Conservation (phyloP, 2,113 vertebrate genomes). For the Todiramphus saurophagus region DNA sequence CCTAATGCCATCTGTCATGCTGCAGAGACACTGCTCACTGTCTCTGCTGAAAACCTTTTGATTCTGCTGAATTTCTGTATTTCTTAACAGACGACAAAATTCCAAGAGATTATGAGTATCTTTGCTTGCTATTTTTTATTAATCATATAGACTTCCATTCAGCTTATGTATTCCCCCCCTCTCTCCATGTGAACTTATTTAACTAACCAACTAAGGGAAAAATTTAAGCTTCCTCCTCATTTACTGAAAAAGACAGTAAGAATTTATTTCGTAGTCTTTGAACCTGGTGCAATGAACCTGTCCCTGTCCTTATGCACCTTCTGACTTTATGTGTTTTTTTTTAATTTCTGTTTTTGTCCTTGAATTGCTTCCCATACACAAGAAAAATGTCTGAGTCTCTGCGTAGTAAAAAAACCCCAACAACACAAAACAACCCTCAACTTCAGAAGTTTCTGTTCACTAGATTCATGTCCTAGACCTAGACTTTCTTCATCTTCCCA, state of each 20-base stretch:
- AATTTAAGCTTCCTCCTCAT: background rate
- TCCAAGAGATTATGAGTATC: background rate
- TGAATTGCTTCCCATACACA: background rate
- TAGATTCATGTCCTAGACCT: background rate
- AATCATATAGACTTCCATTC: background rate
- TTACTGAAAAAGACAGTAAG: background rate
- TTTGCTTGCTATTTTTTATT: background rate
- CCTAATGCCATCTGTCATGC: conserved; percentile 44
- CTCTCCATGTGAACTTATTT: background rate
- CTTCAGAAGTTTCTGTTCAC: background rate
- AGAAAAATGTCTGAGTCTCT: background rate
- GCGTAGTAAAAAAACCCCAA: background rate
- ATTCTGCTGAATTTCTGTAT: conserved; percentile 12
- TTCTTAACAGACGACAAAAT: background rate
- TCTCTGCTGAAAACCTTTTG: conserved; percentile 10
- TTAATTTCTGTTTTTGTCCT: background rate
- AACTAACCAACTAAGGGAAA: background rate
- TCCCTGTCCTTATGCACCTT: background rate
- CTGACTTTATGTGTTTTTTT: background rate
- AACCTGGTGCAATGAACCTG: background rate
- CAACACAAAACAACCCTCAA: background rate
- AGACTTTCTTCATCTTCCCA: background rate
- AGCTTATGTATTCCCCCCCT: background rate
- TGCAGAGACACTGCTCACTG: background rate
- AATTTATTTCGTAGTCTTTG: background rate